Conservation (phyloP, 2,888 invertebrate species). For the Athrips mouffetella region DNA sequence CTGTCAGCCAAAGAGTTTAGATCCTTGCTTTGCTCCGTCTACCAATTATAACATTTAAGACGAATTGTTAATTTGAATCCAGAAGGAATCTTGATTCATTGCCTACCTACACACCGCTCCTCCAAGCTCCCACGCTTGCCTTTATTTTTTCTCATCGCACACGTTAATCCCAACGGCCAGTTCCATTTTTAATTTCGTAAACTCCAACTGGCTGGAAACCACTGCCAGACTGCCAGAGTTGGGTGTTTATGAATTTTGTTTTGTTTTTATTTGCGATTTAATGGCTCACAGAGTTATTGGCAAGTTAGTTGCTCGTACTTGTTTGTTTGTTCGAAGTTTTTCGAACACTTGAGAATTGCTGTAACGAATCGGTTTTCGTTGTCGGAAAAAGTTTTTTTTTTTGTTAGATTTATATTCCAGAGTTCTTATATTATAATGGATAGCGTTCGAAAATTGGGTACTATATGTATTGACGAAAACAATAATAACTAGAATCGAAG, state of each 20-base stretch:
- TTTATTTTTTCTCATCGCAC: background rate
- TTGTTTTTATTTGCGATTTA: constrained; percentile 34
- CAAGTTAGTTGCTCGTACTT: constrained; percentile 6
- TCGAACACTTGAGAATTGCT: constrained; percentile 11
- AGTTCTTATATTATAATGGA: background rate
- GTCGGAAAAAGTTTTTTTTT: background rate
- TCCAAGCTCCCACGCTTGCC: too few species aligned
- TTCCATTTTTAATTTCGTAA: constrained; percentile 20
- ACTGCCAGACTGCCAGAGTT: constrained; percentile 7
- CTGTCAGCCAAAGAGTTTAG: too few species aligned
- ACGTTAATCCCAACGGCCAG: constrained; percentile 10
- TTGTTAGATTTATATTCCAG: background rate
- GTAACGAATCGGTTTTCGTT: constrained; percentile 1
- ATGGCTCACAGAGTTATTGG: constrained; percentile 13
- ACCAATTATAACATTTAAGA: too few species aligned
- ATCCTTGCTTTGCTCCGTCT: too few species aligned
- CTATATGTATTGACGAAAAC: too few species aligned
- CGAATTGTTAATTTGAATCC: too few species aligned
- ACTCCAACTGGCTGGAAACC: constrained; percentile 11
- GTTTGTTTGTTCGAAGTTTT: constrained; percentile 7
- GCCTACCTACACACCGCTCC: too few species aligned
- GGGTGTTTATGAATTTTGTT: constrained; percentile 26
- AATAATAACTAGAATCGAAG: too few species aligned
- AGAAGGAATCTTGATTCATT: too few species aligned
- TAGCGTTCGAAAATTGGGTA: background rate